Evolutionary conservation across 2,888 invertebrate genomes (phyloP), one percentile per base, ranked within the genome.

Genomic region (Oxyteleia sp.): DNA sequence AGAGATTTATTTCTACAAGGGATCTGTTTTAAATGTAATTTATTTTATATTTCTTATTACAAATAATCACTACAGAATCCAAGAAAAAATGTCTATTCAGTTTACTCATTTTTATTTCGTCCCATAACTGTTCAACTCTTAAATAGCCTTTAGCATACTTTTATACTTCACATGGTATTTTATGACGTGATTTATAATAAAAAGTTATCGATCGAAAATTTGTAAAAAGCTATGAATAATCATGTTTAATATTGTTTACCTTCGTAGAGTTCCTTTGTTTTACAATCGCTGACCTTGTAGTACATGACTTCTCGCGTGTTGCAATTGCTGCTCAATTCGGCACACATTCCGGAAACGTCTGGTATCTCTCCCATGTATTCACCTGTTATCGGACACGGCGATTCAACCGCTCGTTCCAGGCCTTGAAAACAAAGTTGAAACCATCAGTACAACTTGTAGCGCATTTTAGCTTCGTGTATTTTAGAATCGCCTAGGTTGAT

Each of bases 301-400:
- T 95, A 95, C 96, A 96, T 96, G 63, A 95, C 94, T 89, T 96
- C 95, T 4, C 95, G 95, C 4, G 95, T 95, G 85, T 94, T 94
- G 90, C 96, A 96, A 88, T 96, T 95, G 57, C 96, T 96, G 89
- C 95, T 95, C 35, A 96, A 92, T 91, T 95, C 95, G 11, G 96
- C 95, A 89, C 96, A 96, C 80, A 95, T 93, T 26, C 94, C 94
- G 1, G 93, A 93, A 32, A 94, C 92, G 89, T 96, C 95, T 16
- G 95, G 95, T 86, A 96, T 95, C 63, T 93, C 92, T n/a, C 96
- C 96, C 11, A 94, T 94, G 89, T 95, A 96, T 88, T 95, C 95
- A 0, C 96, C 96, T 20, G 95, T 95, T 75, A 96, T 95, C 10
- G 96, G 96, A 90, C 96, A 96, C n/a, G 94, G 94, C 2, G 94